These are phyloP conservation scores for Rana temporaria DNA, from an alignment of 2,113 vertebrate genomes.

Conservation along the genomic window DNA sequence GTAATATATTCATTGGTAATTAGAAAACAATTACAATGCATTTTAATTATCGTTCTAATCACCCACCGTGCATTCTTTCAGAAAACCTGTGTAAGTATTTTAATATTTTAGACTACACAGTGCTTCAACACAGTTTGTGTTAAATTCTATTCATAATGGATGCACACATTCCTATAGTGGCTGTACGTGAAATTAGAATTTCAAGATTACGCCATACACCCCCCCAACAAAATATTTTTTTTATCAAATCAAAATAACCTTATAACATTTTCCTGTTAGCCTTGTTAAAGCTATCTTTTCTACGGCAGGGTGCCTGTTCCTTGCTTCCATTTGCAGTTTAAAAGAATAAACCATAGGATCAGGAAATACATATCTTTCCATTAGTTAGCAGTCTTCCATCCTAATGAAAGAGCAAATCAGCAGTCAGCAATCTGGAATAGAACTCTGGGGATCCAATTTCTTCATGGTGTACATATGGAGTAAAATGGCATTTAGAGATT, in stretches of 20 bases:
- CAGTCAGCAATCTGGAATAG: neutral
- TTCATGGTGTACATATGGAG: neutral
- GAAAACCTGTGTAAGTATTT: neutral
- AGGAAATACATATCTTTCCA: neutral
- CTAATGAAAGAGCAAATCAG: neutral
- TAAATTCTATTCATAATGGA: neutral
- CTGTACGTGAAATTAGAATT: neutral
- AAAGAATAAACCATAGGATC: neutral
- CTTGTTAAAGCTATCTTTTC: neutral
- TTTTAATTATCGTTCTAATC: neutral
- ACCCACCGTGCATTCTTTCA: neutral
- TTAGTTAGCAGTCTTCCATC: conserved; percentile 8
- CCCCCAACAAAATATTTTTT: neutral
- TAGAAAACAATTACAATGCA: neutral
- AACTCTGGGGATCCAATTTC: neutral
- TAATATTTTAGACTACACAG: conserved; percentile 18
- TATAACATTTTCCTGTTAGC: too few species aligned
- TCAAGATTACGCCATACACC: neutral
- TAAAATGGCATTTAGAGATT: neutral
- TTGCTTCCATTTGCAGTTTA: neutral
- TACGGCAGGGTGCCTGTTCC: neutral
- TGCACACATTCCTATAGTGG: neutral
- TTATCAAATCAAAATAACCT: neutral
- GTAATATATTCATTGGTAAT: neutral
- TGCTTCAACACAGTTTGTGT: neutral